Evolutionary conservation across 1,140 invertebrate species (phyloP), one percentile per base, ranked within the genome.

Genomic region (Brachionus calyciflorus): DNA sequence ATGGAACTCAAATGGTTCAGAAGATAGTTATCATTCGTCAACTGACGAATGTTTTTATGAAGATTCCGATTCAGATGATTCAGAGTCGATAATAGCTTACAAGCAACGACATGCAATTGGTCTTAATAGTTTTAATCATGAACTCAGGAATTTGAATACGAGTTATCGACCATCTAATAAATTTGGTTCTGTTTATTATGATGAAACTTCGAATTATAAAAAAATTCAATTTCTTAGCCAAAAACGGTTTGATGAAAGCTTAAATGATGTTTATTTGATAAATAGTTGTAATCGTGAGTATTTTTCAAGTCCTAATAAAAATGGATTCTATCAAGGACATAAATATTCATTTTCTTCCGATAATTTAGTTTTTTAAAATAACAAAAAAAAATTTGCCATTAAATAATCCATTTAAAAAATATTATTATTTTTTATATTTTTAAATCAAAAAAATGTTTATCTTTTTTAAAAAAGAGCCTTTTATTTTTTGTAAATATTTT

Each of bases 281-380:
- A 28, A n/a, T n/a, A n/a, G 55, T 40, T 60, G 28, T 9, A 60
- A 60, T 60, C 55, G 37, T 33, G 55, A 60, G 12, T 60, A 33
- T 60, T 33, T 60, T 33, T 60, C 55, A 33, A 37, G 30, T 17
- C 30, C 19, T n/a, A n/a, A n/a, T 33, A 10, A n/a, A 37, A 30
- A 60, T 33, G 37, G 17, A 60, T 9, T 60, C 17, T 19, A 5
- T 26, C 51, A 26, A 53, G 17, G 28, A 37, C 26, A 60, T 28
- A 60, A 60, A 60, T 60, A 40, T 60, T 60, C 55, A 33, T 60
- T 33, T 60, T 60, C 55, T 60, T 60, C 55, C 55, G 55, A 60
- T 41, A 60, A 60, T 60, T 60, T 60, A 37, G 55, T 60, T 60
- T 60, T 60, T 40, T 60, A 37, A 60, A 53, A 53, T 33, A n/a